Base-by-base conservation (phyloP, 2,113 vertebrate species). In the Merops nubicus region DNA sequence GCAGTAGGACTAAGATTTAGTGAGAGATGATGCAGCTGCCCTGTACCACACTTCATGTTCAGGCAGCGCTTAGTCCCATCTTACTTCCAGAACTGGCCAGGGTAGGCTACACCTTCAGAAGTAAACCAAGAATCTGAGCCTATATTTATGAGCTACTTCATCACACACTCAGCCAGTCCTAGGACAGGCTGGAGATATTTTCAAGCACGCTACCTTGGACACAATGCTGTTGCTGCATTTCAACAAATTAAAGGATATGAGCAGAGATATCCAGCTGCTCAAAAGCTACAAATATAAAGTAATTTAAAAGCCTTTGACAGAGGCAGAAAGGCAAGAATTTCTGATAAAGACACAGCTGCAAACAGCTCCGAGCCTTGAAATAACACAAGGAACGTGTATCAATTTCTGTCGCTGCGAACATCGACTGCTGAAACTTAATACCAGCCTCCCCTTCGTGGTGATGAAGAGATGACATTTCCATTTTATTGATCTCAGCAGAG, bases 241-340 rank as follows among this genome's bases (percentile, higher is more conserved):
- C 94, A 85, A 72, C 79, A 95, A 93, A 91, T 95, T 94, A 91
- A 95, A 96, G 95, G 73, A 78, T 96, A 93, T 88, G 88, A 94
- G 40, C 68, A 87, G 43, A 92, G 79, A 89, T 79, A 96, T 93
- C 56, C 90, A 93, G 90, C 79, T 96, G 92, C 92, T 96, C 88
- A 75, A 93, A 96, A 92, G 68, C 72, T 92, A 95, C 93, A 96
- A 86, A 96, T 83, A 95, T 45, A 90, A 95, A 97, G 93, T 88
- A 97, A 97, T 97, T 95, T 90, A 84, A 94, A 97, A 97, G 76
- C 82, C 64, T 96, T 86, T 94, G 85, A 94, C 79, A 92, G 91
- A 96, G 64, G 64, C 68, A 91, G 83, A 68, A 65, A 96, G 85
- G 92, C 82, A 96, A 95, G 90, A 96, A 93, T 97, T 95, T 96